Evolutionary conservation across 2,888 invertebrate genomes (phyloP).

Genomic region (Tetheella fluctuosa): DNA sequence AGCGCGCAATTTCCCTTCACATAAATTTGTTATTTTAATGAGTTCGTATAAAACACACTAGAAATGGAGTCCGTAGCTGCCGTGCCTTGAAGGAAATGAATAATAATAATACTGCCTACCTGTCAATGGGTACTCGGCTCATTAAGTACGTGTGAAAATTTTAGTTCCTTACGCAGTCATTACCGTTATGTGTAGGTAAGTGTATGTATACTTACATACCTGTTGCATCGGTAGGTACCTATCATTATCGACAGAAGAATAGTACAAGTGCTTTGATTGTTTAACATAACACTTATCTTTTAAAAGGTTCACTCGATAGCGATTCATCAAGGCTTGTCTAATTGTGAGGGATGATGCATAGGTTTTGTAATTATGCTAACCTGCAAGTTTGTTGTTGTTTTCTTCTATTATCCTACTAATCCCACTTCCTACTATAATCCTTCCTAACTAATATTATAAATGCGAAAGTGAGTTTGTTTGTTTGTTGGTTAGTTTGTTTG

Average conservation of each 20-base stretch:
- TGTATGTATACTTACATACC: slow-evolving; percentile 37
- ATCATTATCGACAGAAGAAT: neutral
- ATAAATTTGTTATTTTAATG: slow-evolving; percentile 46
- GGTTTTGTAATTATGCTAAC: too few species aligned
- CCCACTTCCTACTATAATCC: too few species aligned
- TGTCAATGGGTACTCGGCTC: slow-evolving; percentile 27
- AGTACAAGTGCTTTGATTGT: neutral
- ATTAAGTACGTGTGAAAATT: slow-evolving; percentile 60
- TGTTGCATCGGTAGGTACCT: slow-evolving; percentile 5
- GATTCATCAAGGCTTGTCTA: neutral
- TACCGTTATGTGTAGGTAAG: slow-evolving; percentile 57
- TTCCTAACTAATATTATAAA: too few species aligned
- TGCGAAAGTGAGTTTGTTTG: neutral
- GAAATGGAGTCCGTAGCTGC: slow-evolving; percentile 25
- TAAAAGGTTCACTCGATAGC: neutral
- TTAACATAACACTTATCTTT: neutral
- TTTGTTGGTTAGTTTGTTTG: too few species aligned
- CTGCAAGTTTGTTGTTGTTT: too few species aligned
- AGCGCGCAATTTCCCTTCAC: slow-evolving; percentile 39
- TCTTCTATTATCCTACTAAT: too few species aligned
- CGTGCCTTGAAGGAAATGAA: slow-evolving; percentile 15
- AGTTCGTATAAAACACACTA: slow-evolving; percentile 38
- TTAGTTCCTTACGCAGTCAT: slow-evolving; percentile 48
- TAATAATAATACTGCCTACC: slow-evolving; percentile 17
- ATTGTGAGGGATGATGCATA: too few species aligned